Base-by-base conservation (phyloP, 2,113 vertebrate species). In the Pangasianodon gigas region DNA sequence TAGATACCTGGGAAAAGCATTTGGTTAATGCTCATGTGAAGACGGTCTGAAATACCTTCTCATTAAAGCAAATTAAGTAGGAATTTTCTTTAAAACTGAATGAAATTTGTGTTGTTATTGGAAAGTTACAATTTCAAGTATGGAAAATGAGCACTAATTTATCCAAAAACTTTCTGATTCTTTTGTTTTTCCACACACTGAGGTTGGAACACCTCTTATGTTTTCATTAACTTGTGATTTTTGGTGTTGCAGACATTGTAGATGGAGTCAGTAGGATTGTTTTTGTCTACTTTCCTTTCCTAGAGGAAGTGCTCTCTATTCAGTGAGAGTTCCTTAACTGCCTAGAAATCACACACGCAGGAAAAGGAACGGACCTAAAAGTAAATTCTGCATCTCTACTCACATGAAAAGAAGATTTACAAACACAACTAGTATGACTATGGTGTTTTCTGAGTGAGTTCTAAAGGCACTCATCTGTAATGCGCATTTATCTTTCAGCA, bases 231-330 rank as follows among this genome's bases (percentile, higher is more conserved):
- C 71, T 58, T 29, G 37, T 58, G 41, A n/a, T 6, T 52, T 29
- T 52, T 51, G 6, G 24, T 86, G 46, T 71, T 52, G 16, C 44
- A 32, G 54, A 32, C 80, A n/a, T n/a, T 32, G 62, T 69, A 16
- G 2, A 44, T 11, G 19, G 32, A 81, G 29, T 19, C 60, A 5
- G n/a, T 71, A 10, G 24, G 11, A 26, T 58, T 75, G 46, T 81
- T n/a, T 87, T 89, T 79, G 82, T 84, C 52, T 85, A 51, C 44
- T 62, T 85, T 85, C 19, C 86, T 56, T 89, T 81, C 62, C 44
- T 65, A 56, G 62, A 88, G 85, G 71, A 88, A 89, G 71, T 79
- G 60, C 71, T 80, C 21, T 89, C 67, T 77, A 58, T 85, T 90
- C 74, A 91, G 26, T 58, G 56, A 85, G 77, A 51, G 58, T 91